Evolutionary conservation across 1,140 invertebrate species (phyloP).

Genomic region (Penaeus indicus): DNA sequence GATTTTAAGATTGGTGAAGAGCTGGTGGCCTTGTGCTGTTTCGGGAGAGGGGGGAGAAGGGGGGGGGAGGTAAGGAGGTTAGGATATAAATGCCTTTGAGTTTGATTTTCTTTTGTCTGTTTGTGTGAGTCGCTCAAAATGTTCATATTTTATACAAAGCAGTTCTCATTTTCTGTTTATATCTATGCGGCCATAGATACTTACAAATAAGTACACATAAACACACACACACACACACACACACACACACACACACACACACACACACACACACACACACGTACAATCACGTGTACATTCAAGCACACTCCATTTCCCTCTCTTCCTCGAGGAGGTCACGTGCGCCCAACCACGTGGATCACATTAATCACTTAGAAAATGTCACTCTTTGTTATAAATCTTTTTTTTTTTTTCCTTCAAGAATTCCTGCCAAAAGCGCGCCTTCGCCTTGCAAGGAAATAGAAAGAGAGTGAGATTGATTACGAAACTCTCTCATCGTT

Average conservation of each 20-base stretch:
- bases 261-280: slow-evolving; percentile 18
- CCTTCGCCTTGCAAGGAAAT: too few relatives aligned
- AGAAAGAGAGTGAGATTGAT: too few relatives aligned
- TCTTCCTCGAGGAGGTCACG: too few relatives aligned
- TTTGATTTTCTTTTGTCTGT: background rate
- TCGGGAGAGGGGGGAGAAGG: background rate
- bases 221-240: slow-evolving; percentile 31
- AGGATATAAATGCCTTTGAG: slow-evolving; percentile 15
- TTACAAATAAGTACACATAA: background rate
- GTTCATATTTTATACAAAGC: background rate
- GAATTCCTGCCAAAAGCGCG: too few relatives aligned
- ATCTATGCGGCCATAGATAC: background rate
- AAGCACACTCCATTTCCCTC: slow-evolving; percentile 7
- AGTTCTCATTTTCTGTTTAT: too few relatives aligned
- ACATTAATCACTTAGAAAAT: too few relatives aligned
- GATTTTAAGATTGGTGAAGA: too few relatives aligned
- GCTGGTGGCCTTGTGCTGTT: too few relatives aligned
- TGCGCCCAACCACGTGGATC: too few relatives aligned
- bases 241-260: slow-evolving; percentile 24
- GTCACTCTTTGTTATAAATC: too few relatives aligned
- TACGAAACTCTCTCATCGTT: too few relatives aligned
- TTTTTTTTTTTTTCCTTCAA: background rate
- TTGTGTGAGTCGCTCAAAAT: background rate
- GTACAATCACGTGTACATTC: slow-evolving; percentile 18
- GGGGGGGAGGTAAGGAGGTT: background rate